Conservation (phyloP, 2,888 invertebrate genomes). For the Malacosoma neustria region DNA sequence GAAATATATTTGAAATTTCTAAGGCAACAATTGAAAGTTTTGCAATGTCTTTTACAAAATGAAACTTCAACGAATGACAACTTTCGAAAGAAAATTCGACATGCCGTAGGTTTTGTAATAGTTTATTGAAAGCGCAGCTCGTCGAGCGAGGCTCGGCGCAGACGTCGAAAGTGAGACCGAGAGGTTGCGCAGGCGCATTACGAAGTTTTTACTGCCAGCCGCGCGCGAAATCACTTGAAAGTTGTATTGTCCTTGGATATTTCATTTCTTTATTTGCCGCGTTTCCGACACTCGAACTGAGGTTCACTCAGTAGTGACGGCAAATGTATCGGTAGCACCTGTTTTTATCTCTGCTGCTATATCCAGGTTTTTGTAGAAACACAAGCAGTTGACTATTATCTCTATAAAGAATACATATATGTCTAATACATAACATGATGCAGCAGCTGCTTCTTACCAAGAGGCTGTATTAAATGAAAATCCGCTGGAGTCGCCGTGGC, state of each 20-base stretch:
- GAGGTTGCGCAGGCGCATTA: conserved; percentile 70
- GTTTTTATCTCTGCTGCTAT: conserved; percentile 56
- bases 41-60: conserved; percentile 17
- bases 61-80: conserved; percentile 38
- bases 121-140: conserved; percentile 59
- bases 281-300: conserved; percentile 64
- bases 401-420: not conserved
- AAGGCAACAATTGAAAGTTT: not conserved
- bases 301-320: conserved; percentile 52
- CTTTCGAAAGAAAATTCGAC: conserved; percentile 65
- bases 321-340: conserved; percentile 36
- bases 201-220: conserved; percentile 72
- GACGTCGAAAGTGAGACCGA: conserved; percentile 69
- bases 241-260: conserved; percentile 73
- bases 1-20: not conserved
- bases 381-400: not conserved
- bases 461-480: conserved; percentile 34
- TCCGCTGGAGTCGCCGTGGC: conserved; percentile 35
- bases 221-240: conserved; percentile 74
- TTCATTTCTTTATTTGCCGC: conserved; percentile 70
- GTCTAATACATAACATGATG: conserved; percentile 14
- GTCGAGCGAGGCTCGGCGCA: conserved; percentile 46
- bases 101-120: conserved; percentile 62
- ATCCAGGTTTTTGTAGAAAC: conserved; percentile 21
- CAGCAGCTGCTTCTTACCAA: conserved; percentile 33